Evolutionary conservation across 2,113 vertebrate genomes (phyloP).

Genomic region (Calidris pygmaea): DNA sequence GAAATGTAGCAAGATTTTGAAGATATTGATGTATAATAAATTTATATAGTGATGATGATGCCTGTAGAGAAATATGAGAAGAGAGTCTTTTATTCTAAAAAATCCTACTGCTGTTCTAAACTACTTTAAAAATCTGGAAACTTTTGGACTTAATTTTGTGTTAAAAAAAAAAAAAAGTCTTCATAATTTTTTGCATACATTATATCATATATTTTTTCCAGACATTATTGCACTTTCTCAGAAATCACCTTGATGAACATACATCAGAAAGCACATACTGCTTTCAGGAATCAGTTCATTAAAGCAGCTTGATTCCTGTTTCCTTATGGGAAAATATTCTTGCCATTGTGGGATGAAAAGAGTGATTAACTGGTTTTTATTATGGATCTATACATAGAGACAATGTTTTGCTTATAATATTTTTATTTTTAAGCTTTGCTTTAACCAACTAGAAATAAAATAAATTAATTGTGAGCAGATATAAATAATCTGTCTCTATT

Average conservation of each 20-base stretch:
- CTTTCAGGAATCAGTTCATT: not conserved
- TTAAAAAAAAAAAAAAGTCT: not conserved
- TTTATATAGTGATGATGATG: not conserved
- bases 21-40: not conserved
- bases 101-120: not conserved
- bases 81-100: not conserved
- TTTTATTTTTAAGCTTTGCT: not conserved
- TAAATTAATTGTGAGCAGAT: not conserved
- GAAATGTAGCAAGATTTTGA: not conserved
- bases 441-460: not conserved
- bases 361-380: not conserved
- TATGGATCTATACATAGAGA: not conserved
- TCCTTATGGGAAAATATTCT: not conserved
- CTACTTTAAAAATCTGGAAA: not conserved
- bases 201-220: not conserved
- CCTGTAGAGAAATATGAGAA: not conserved
- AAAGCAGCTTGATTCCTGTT: not conserved
- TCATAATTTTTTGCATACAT: not conserved
- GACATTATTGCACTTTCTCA: not conserved
- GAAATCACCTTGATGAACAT: not conserved
- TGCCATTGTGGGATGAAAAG: not conserved
- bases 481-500: not conserved
- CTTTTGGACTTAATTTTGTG: accelerated
- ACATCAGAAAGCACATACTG: not conserved
- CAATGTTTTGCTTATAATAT: not conserved